Conservation (phyloP, 2,113 vertebrate species). For the Ailurus styani region DNA sequence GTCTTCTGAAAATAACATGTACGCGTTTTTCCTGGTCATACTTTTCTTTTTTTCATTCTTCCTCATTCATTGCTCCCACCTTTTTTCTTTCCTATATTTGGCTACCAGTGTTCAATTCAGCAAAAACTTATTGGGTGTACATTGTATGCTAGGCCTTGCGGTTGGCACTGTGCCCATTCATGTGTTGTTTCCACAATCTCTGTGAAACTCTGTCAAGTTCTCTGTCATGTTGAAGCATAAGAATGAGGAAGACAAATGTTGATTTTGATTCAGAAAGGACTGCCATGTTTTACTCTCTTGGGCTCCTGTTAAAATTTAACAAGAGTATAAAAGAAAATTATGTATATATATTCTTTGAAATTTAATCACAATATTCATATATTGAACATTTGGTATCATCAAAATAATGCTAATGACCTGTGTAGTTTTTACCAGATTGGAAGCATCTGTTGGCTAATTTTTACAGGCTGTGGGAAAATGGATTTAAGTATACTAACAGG, state of each 20-base stretch:
- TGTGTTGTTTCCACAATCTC: neutral
- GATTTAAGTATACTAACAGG: constrained; percentile 41
- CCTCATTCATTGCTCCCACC: neutral
- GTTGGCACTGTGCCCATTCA: neutral
- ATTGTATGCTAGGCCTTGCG: neutral
- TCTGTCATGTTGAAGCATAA: neutral
- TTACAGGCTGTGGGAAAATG: constrained; percentile 59
- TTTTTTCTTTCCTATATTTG: neutral
- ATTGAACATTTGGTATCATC: constrained; percentile 68
- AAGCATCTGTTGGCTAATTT: constrained; percentile 70
- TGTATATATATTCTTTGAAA: constrained; percentile 39
- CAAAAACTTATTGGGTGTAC: neutral
- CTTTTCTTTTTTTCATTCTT: neutral
- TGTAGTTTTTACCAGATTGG: constrained; percentile 60
- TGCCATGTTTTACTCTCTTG: constrained; percentile 1
- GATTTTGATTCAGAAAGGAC: neutral
- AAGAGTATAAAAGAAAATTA: constrained; percentile 49
- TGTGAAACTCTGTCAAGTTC: neutral
- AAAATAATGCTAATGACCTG: constrained; percentile 66
- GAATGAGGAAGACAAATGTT: neutral
- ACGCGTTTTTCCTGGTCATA: neutral
- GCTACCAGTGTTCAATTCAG: neutral
- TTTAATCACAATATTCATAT: constrained; percentile 59
- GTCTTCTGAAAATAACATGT: neutral
- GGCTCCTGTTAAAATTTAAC: constrained; percentile 49